Conservation (phyloP, 2,888 invertebrate genomes). For the Matsumyia berberina region DNA sequence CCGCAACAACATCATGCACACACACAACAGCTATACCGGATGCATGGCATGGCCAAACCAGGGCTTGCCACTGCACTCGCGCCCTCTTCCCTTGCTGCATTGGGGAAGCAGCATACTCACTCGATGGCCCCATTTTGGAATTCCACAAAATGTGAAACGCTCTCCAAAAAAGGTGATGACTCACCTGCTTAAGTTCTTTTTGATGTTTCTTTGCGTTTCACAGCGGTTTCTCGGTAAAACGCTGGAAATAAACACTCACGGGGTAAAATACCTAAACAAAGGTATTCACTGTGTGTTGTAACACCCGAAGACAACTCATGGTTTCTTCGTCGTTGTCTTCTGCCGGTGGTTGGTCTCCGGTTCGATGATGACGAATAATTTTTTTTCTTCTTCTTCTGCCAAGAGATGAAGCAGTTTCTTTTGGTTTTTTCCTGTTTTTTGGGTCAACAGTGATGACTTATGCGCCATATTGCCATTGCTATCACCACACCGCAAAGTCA, state of each 20-base stretch:
- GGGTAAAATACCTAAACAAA: slow-evolving; percentile 50
- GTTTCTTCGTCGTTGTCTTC: slow-evolving; percentile 1
- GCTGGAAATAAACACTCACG: slow-evolving; percentile 33
- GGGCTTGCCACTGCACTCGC: slow-evolving; percentile 53
- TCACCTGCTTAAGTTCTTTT: slow-evolving; percentile 66
- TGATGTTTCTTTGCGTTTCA: slow-evolving; percentile 45
- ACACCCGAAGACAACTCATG: slow-evolving; percentile 12
- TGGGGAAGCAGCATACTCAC: slow-evolving; percentile 10
- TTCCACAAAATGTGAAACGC: slow-evolving; percentile 39
- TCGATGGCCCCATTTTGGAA: slow-evolving; percentile 67
- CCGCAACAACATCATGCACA: slow-evolving; percentile 30
- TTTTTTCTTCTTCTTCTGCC: slow-evolving; percentile 3
- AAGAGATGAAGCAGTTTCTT: slow-evolving; percentile 27
- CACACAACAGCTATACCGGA: slow-evolving; percentile 42
- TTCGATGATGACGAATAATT: slow-evolving; percentile 54
- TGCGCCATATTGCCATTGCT: neutral
- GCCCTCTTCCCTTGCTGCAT: slow-evolving; percentile 4
- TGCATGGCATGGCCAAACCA: slow-evolving; percentile 46
- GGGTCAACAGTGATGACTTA: slow-evolving; percentile 38
- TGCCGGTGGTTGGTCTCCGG: neutral
- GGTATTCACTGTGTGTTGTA: slow-evolving; percentile 49
- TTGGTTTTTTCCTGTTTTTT: slow-evolving; percentile 24
- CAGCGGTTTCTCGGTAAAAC: slow-evolving; percentile 12
- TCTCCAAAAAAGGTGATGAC: slow-evolving; percentile 54
- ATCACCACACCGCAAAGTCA: slow-evolving; percentile 43